Percentiles rank a stretch among this genome's conserved stretches.
These are phyloP conservation scores for Halisarca cf. caerulea DNA, from an alignment of 37 sponge, comb jelly and placozoan genomes.

Conservation along the genomic window DNA sequence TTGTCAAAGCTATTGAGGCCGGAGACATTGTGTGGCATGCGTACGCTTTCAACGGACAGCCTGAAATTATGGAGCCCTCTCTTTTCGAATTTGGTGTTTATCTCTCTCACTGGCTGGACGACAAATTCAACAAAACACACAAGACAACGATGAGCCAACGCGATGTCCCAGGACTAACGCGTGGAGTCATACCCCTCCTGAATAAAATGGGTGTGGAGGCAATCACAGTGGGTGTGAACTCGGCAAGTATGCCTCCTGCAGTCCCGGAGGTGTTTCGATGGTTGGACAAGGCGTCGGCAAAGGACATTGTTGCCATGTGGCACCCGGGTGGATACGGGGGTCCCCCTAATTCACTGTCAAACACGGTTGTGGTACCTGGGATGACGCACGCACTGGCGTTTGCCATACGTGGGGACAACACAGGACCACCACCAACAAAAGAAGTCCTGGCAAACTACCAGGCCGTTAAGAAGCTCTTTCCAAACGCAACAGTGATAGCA, in stretches of 20 bases:
- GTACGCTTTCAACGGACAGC: slow-evolving; percentile 71
- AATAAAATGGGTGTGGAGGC: slow-evolving; percentile 56
- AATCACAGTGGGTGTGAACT: slow-evolving; percentile 76
- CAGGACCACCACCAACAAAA: slow-evolving; percentile 58
- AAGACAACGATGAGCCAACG: slow-evolving; percentile 77
- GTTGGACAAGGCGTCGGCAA: slow-evolving; percentile 30
- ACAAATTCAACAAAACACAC: background rate
- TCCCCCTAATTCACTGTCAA: slow-evolving; percentile 14
- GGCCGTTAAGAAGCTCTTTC: slow-evolving; percentile 48
- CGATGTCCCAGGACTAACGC: slow-evolving; percentile 76
- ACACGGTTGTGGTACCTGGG: slow-evolving; percentile 58
- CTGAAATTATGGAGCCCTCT: slow-evolving; percentile 53
- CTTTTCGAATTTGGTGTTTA: slow-evolving; percentile 55
- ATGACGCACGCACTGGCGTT: slow-evolving; percentile 64
- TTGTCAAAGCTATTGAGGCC: slow-evolving; percentile 39
- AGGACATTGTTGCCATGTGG: slow-evolving; percentile 68
- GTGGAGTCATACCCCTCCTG: slow-evolving; percentile 63
- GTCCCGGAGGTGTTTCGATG: slow-evolving; percentile 67
- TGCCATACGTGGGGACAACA: slow-evolving; percentile 73
- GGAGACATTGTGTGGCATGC: slow-evolving; percentile 80
- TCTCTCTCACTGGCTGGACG: slow-evolving; percentile 58
- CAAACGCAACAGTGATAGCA: slow-evolving; percentile 59
- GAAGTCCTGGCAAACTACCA: slow-evolving; percentile 65
- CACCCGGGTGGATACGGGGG: slow-evolving; percentile 79
- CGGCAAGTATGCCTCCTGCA: slow-evolving; percentile 72